A percentile compares a stretch with the other conserved stretches of the same genome.
phyloP scores from a whole-genome alignment of 2,888 invertebrate species.

The Leucozona laternaria region DNA sequence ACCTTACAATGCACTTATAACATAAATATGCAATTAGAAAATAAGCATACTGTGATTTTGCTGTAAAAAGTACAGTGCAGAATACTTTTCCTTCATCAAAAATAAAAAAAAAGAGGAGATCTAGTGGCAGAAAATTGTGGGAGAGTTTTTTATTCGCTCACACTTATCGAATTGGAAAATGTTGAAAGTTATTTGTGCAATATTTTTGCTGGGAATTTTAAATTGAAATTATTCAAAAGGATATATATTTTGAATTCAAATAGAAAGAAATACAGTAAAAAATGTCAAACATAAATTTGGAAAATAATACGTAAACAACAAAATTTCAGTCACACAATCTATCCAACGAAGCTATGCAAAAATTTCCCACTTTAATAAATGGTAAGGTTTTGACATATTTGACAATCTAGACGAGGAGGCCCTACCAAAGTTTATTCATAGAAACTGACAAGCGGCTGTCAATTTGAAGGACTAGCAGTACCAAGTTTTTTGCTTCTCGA shows the following conservation, averaged over 20 bases:
- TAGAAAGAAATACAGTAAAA: not conserved
- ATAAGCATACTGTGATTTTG: conserved; percentile 1
- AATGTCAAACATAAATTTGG: too few species aligned
- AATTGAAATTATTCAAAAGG: conserved; percentile 8
- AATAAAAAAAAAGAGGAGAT: not conserved
- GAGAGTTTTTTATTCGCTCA: fast-evolving
- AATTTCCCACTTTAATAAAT: too few species aligned
- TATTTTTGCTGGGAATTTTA: not conserved
- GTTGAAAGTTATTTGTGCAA: not conserved
- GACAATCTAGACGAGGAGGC: too few species aligned
- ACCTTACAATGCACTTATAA: conserved; percentile 48
- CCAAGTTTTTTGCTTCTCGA: too few species aligned
- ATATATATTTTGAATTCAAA: not conserved
- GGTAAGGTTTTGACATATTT: too few species aligned
- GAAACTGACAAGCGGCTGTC: too few species aligned
- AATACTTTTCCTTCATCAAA: not conserved
- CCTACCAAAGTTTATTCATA: too few species aligned
- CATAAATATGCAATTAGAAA: conserved; percentile 61
- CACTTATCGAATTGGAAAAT: not conserved
- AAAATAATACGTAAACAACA: too few species aligned
- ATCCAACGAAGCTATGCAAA: too few species aligned
- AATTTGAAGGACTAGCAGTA: too few species aligned
- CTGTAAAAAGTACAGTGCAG: not conserved
- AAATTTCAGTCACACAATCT: too few species aligned
- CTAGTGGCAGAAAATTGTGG: not conserved